Conservation (phyloP, 2,888 invertebrate genomes). For the Tetragnatha montana region DNA sequence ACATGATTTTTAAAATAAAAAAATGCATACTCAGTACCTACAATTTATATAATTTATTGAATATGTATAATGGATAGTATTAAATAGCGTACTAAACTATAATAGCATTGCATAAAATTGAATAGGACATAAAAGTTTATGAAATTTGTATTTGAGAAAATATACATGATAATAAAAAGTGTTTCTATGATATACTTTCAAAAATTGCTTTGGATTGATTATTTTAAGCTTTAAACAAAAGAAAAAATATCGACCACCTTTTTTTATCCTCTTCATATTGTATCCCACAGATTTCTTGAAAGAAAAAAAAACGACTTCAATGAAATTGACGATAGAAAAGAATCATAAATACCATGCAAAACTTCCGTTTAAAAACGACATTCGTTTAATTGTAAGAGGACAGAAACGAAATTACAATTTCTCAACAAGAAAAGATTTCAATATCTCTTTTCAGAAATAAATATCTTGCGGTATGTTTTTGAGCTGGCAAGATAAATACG, state of each 20-base stretch:
- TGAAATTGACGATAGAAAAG: not conserved
- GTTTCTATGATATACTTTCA: no score
- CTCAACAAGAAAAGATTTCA: not conserved
- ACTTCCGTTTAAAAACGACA: not conserved
- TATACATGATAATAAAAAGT: no score
- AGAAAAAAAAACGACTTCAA: not conserved
- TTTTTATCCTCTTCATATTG: not conserved
- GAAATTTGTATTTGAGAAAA: no score
- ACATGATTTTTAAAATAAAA: no score
- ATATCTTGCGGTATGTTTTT: not conserved
- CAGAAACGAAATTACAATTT: not conserved
- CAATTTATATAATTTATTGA: no score
- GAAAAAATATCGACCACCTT: not conserved
- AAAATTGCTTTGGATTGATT: no score
- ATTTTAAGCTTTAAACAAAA: not conserved
- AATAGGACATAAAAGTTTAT: no score
- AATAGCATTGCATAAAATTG: no score
- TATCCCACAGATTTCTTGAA: not conserved
- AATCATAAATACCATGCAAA: not conserved
- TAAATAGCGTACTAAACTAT: no score
- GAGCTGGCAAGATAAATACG: not conserved
- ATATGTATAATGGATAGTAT: no score
- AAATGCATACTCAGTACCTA: no score
- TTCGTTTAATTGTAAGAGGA: not conserved
- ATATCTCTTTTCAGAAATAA: not conserved